phyloP scores from a whole-genome alignment of 2,113 vertebrate species.

The Brachyistius frenatus region DNA sequence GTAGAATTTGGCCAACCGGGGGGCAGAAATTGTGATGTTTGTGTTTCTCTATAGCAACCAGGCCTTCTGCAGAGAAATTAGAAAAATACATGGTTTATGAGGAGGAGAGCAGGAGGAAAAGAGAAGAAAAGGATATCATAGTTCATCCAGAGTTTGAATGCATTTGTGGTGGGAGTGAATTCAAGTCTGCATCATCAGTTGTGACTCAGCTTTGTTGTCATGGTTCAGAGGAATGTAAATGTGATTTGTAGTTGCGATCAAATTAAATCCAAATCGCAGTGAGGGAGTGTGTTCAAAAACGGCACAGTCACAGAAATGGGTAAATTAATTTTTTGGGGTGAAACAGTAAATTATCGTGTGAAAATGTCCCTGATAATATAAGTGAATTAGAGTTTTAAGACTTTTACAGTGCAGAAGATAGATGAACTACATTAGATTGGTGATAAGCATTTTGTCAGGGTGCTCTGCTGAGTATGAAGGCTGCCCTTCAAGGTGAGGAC shows the following conservation, averaged over 20 bases:
- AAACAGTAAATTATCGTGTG: constrained; percentile 19
- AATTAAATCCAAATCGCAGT: constrained; percentile 20
- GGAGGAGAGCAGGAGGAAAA: constrained; percentile 5
- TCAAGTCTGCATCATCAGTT: constrained; percentile 46
- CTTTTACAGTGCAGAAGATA: constrained; percentile 6
- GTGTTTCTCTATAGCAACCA: constrained; percentile 65
- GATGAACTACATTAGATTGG: constrained; percentile 5
- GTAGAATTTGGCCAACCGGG: constrained; percentile 59
- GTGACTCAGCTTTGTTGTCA: constrained; percentile 55
- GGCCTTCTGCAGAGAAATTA: constrained; percentile 51
- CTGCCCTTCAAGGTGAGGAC: constrained; percentile 6
- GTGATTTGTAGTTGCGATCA: constrained; percentile 19
- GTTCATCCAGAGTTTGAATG: constrained; percentile 62
- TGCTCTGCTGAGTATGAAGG: not conserved
- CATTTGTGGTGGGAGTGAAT: constrained; percentile 1
- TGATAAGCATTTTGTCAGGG: constrained; percentile 19
- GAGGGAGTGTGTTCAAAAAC: constrained; percentile 24
- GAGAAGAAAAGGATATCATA: constrained; percentile 39
- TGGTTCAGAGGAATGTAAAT: constrained; percentile 25
- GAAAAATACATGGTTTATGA: constrained; percentile 51
- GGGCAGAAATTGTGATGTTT: constrained; percentile 70
- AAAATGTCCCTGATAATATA: constrained; percentile 17
- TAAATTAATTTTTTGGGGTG: not conserved
- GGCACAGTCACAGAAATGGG: not conserved
- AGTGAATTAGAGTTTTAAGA: constrained; percentile 4